Conservation (phyloP, 2,113 vertebrate genomes). For the Saccopteryx leptura region DNA sequence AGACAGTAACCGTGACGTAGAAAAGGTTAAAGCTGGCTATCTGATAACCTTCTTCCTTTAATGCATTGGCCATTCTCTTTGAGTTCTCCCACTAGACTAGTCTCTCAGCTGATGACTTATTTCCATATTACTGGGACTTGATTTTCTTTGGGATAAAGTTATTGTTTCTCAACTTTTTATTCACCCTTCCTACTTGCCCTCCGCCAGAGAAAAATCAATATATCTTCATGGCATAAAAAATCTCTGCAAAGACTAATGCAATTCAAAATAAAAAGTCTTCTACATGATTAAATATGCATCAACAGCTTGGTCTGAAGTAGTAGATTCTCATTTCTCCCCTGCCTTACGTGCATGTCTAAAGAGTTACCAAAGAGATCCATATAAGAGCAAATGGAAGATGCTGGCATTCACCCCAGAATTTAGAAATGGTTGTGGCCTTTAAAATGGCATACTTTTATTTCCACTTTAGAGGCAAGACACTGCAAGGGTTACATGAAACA, state of each 20-base stretch:
- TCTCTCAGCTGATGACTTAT: not conserved
- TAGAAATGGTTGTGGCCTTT: conserved; percentile 60
- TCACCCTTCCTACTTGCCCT: not conserved
- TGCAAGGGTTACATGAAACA: conserved; percentile 53
- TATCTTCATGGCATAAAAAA: not conserved
- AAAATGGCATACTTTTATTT: conserved; percentile 1
- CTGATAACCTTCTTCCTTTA: not conserved
- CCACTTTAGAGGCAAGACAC: conserved; percentile 55
- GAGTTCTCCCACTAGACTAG: not conserved
- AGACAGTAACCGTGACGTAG: not conserved
- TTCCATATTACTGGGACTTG: not conserved
- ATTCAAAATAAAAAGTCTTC: conserved; percentile 4
- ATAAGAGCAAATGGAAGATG: not conserved
- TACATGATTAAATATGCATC: not conserved
- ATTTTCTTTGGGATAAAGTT: not conserved
- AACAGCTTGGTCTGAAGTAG: not conserved
- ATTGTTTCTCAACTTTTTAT: conserved; percentile 1
- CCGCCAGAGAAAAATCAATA: conserved; percentile 24
- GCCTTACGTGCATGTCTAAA: not conserved
- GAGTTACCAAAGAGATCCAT: not conserved
- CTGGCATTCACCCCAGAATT: conserved; percentile 30
- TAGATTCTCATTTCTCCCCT: not conserved
- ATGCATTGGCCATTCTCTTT: not conserved
- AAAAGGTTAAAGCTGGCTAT: not conserved
- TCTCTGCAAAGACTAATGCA: conserved; percentile 15